These are phyloP conservation scores for Agrilus cyanescens DNA, from an alignment of 2,888 invertebrate genomes.

Conservation along the genomic window DNA sequence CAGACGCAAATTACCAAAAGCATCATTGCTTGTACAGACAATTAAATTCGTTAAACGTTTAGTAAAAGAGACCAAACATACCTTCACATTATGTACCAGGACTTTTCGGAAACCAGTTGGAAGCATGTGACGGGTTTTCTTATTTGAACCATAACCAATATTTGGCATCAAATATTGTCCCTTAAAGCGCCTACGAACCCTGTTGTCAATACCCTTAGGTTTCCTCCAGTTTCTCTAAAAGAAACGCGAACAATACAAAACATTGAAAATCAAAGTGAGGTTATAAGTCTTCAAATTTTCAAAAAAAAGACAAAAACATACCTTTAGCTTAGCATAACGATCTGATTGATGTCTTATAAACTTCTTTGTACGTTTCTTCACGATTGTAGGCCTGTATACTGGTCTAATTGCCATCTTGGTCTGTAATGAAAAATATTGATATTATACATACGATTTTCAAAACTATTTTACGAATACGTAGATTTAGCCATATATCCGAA, in stretches of 20 bases:
- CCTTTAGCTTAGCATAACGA: slow-evolving; percentile 91
- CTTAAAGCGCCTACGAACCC: slow-evolving; percentile 97
- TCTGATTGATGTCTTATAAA: slow-evolving; percentile 98
- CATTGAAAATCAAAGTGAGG: slow-evolving; percentile 3
- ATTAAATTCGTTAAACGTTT: slow-evolving; percentile 1
- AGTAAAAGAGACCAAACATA: slow-evolving; percentile 30
- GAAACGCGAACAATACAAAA: slow-evolving; percentile 7
- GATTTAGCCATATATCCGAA: background rate
- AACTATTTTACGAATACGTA: background rate
- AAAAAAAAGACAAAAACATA: slow-evolving; percentile 31
- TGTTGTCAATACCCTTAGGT: slow-evolving; percentile 99
- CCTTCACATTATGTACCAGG: slow-evolving; percentile 74
- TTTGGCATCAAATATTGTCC: slow-evolving; percentile 98
- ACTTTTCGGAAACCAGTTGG: slow-evolving; percentile 98
- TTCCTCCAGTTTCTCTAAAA: slow-evolving; percentile 93
- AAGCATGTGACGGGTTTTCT: slow-evolving; percentile 90
- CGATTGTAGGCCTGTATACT: slow-evolving; percentile 76
- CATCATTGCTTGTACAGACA: slow-evolving; percentile 28
- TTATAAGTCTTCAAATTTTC: slow-evolving; percentile 9
- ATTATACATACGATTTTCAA: slow-evolving; percentile 4
- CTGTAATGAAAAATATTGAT: slow-evolving; percentile 15
- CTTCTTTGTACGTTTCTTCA: slow-evolving; percentile 96
- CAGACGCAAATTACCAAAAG: slow-evolving; percentile 36
- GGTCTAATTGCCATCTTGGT: slow-evolving; percentile 79
- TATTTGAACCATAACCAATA: slow-evolving; percentile 96